Evolutionary conservation across 1,140 invertebrate species (phyloP), one percentile per base, ranked within the genome.

Genomic region (Neoseiulus cucumeris): DNA sequence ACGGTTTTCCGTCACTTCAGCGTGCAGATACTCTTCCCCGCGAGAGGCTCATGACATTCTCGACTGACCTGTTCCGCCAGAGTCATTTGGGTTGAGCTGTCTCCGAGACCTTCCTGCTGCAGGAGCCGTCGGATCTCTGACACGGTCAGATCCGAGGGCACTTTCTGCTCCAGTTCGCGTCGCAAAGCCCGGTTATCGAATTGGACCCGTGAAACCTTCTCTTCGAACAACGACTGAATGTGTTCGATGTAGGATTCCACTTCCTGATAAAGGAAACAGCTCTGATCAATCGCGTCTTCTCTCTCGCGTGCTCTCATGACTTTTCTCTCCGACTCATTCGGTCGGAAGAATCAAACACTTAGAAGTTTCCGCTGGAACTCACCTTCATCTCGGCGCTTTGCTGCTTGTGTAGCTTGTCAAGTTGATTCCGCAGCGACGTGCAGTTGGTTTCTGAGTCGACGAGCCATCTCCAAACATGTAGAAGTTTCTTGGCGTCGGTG

Each of bases 211-310:
- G 51, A 59, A 59, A 59, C 51, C 51, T 59, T 59, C 22, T 59
- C 51, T 33, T 59, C 51, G 51, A 59, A 59, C 51, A 59, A 9
- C 51, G 51, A 59, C 9, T 59, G 51, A 30, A 71, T 68, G 29
- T 70, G 69, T 55, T 71, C 70, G 64, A 71, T 66, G 64, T 71
- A 71, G 17, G 65, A 66, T 42, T 71, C 70, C 18, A 71, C 70
- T 67, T 71, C 70, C 70, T 71, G 42, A 9, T 64, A 64, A 18
- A 42, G 0, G 30, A 67, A 33, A 67, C 41, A 17, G 66, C 7
- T 22, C 14, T 67, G 7, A 20, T 65, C 0, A 65, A 65, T 30
- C 29, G 33, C 33, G n/a, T n/a, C n/a, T n/a, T n/a, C n/a, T n/a
- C n/a, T n/a, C n/a, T n/a, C n/a, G n/a, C n/a, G n/a, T n/a, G n/a